Evolutionary conservation across 1,140 invertebrate genomes (phyloP), one percentile per base, ranked within the genome.

Genomic region (Drosophila nigromelanica): DNA sequence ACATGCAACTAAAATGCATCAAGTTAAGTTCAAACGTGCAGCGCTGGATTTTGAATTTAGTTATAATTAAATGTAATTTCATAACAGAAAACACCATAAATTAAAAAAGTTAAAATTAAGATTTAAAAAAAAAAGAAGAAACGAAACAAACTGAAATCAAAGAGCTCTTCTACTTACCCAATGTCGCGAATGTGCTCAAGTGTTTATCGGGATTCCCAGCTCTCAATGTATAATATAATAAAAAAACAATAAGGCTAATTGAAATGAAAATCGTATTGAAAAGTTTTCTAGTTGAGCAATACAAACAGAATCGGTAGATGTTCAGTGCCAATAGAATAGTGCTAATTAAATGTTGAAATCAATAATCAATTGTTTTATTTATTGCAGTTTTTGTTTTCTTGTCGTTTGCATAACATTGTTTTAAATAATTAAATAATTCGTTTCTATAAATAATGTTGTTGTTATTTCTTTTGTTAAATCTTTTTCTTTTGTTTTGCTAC

Each of bases 1-100:
- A 69, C 81, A 80, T 85, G 80, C 71, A 87, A 69, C 64, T 68
- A 69, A 55, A 60, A 73, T 73, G 64, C 64, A 58, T 61, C 56
- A 54, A 73, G 55, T 69, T 61, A 72, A 79, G 76, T 67, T 76
- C 52, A 85, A 89, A 89, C 82, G 83, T 87, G 82, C 82, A 82
- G 67, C 82, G 60, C 37, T 55, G 18, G 5, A 33, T 50, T 39
- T 40, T 40, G 12, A 60, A 42, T 33, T 33, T 35, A 47, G 12
- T 59, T 59, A 12, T 10, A 8, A 15, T 45, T 59, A 24, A 39
- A 21, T 7, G 7, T 11, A 59, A 30, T 33, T 45, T 33, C 2
- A 8, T 8, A 59, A 42, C 30, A 15, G 15, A 59, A 43, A 40
- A 15, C 15, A 30, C 14, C 12, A 12, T 15, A 51, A 61, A 50